Evolutionary conservation across 2,888 invertebrate genomes (phyloP), one percentile per base, ranked within the genome.

Genomic region (Erebia ligea): DNA sequence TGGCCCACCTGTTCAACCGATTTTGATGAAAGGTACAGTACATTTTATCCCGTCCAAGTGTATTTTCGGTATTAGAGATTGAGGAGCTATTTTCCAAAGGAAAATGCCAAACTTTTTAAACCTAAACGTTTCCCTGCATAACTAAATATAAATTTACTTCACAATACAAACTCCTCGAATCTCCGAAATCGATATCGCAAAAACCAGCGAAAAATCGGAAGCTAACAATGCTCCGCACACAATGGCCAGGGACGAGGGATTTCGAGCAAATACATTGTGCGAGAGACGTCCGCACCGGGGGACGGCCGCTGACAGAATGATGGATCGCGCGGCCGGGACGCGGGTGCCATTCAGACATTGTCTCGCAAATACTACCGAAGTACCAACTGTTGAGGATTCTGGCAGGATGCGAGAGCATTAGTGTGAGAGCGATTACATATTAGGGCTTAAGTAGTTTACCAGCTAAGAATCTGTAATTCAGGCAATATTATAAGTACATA

Each of bases 301-400:
- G 82, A 80, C 79, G 78, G 57, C n/a, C 79, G 86, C 69, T 80
- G 87, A 87, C 87, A 86, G 81, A 74, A 76, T 88, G 88, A 88
- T 87, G 82, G 87, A 88, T 88, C 82, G 76, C 10, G 52, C 17
- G 54, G 17, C 52, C 13, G 64, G 40, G 52, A 9, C 40, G 40
- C 50, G 58, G 50, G 42, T 25, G 56, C 21, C 19, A 9, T 19
- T 8, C 19, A 19, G 56, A 45, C 52, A 73, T 71, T 73, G 72
- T 73, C 70, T 56, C 56, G 73, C 68, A 70, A 70, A 69, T 67
- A 69, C 63, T 54, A 15, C 5, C 15, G 0, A 50, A 6, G 15
- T n/a, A n/a, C n/a, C n/a, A 21, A 59, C 45, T 61, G 66, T 54
- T 66, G 34, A 48, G 64, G 62, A 70, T 73, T 70, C 64, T 56